phyloP scores from a whole-genome alignment of 2,888 invertebrate genomes.

The Megaustenia siamemsis region DNA sequence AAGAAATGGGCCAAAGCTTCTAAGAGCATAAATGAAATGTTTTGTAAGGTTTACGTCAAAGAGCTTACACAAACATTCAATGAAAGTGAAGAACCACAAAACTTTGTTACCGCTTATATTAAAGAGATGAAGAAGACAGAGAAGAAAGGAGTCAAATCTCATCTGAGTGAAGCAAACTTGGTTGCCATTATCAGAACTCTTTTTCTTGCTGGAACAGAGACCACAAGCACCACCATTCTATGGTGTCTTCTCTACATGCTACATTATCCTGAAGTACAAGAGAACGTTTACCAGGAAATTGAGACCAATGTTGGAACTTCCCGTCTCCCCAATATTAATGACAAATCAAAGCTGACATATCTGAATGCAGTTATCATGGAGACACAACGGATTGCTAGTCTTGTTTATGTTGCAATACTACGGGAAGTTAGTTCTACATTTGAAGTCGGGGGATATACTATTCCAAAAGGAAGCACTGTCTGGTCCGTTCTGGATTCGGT shows the following conservation, averaged over 20 bases:
- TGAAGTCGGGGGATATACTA: constrained; percentile 65
- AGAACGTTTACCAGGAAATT: constrained; percentile 37
- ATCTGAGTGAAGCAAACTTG: background rate
- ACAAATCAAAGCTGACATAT: constrained; percentile 36
- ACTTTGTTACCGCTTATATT: constrained; percentile 26
- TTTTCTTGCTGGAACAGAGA: constrained; percentile 81
- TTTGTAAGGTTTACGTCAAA: background rate
- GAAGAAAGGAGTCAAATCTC: background rate
- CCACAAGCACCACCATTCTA: constrained; percentile 88
- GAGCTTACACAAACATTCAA: background rate
- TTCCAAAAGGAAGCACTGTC: constrained; percentile 69
- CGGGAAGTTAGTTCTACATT: constrained; percentile 61
- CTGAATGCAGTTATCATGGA: constrained; percentile 64
- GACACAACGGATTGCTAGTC: constrained; percentile 64
- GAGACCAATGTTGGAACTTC: constrained; percentile 28
- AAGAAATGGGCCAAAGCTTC: background rate
- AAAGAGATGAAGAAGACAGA: background rate
- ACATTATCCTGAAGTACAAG: constrained; percentile 1
- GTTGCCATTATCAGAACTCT: background rate
- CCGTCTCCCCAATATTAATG: constrained; percentile 12
- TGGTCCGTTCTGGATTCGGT: constrained; percentile 67
- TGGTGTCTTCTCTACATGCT: constrained; percentile 57
- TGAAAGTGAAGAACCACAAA: background rate
- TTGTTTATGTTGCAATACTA: constrained; percentile 61
- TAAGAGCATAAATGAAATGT: background rate